Base-by-base conservation (phyloP, 2,888 invertebrate genomes). In the Idaea aversata region DNA sequence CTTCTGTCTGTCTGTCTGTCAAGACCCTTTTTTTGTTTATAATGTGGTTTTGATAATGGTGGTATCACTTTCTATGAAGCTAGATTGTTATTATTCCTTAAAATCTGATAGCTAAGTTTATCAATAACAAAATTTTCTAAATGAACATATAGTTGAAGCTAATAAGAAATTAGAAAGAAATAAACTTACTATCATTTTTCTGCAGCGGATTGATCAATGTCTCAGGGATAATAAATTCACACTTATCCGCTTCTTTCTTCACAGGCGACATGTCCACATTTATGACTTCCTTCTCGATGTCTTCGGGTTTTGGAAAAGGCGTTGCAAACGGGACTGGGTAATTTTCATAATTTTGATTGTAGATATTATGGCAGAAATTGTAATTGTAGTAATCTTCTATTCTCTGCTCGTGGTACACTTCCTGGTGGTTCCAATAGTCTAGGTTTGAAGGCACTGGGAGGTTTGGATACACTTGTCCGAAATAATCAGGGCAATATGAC, bases 361-460 rank as follows among this genome's bases (percentile, higher is more conserved):
- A 88, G 34, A 88, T 66, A 70, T 88, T 47, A 57, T 87, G 89
- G 57, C 90, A 89, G 59, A 91, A 91, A 65, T 87, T 90, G 68
- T 90, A 90, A 57, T 83, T 84, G 58, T 91, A 90, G 62, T 88
- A 88, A 0, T 91, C 90, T 0, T 91, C 91, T 2, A 87, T 79
- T 70, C 89, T 90, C 13, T 82, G 81, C 0, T 90, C 90, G 62
- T 89, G 87, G 68, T 87, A 88, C 1, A 78, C 67, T 6, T 91
- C 90, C 63, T 85, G 87, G 25, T 85, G 87, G 25, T 75, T 85
- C 90, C 90, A 91, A 74, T 90, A 90, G 7, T 91, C 90, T 10
- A 86, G 76, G 59, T 88, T 89, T 1, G 81, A 61, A 59, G 88
- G 88, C 25, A 87, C 81, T 3, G 87, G 83, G 7, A 88, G 79